Evolutionary conservation across 2,797 vertebrate genomes (phyloP).

Genomic region (Hirundo rustica): DNA sequence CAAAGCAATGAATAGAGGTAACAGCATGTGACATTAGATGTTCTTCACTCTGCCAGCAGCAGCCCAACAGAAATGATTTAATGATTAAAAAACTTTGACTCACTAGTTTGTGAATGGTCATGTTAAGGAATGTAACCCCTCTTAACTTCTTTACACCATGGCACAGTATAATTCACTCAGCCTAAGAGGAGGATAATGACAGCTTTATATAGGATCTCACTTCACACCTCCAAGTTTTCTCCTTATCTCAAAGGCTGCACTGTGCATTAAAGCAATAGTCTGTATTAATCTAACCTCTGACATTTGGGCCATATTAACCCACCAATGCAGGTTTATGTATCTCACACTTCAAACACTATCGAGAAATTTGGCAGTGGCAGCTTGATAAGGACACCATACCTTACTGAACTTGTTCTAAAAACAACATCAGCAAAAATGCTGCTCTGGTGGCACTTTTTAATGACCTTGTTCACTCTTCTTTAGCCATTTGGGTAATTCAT

Average conservation of each 20-base stretch:
- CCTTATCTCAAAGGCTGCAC: conserved; percentile 75
- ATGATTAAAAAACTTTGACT: conserved; percentile 27
- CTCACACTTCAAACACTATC: conserved; percentile 78
- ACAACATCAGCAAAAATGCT: conserved; percentile 68
- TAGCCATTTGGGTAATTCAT: neutral
- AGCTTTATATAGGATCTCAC: conserved; percentile 72
- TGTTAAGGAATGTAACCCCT: conserved; percentile 69
- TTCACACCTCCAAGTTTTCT: conserved; percentile 73
- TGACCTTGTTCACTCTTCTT: conserved; percentile 66
- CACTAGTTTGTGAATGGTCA: conserved; percentile 45
- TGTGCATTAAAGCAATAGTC: conserved; percentile 70
- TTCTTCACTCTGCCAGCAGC: conserved; percentile 10
- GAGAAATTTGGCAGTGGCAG: conserved; percentile 67
- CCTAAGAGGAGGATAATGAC: conserved; percentile 68
- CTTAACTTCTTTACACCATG: conserved; percentile 73
- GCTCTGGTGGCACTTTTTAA: conserved; percentile 54
- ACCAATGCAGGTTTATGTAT: conserved; percentile 77
- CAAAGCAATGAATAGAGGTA: neutral
- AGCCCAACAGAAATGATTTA: neutral
- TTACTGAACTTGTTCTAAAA: conserved; percentile 77
- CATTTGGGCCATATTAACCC: conserved; percentile 62
- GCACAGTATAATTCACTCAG: conserved; percentile 60
- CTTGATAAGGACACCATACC: conserved; percentile 69
- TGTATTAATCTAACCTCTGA: conserved; percentile 71
- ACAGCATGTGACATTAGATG: neutral